Evolutionary conservation across 2,113 vertebrate species (phyloP).

Genomic region (Pollachius pollachius): DNA sequence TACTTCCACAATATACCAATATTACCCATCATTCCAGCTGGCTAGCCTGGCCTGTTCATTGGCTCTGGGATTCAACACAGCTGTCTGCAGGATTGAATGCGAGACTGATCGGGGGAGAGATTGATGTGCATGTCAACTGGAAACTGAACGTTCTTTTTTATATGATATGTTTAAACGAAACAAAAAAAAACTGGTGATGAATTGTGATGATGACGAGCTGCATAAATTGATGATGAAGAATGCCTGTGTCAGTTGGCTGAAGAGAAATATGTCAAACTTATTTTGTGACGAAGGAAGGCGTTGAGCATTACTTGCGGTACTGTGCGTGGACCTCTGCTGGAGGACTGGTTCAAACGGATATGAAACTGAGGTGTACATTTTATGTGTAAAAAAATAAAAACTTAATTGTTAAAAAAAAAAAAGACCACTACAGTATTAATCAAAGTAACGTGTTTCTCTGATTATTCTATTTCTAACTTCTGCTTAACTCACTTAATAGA

Average conservation of each 20-base stretch:
- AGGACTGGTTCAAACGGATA: constrained; percentile 11
- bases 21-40: constrained; percentile 5
- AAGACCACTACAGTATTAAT: background rate
- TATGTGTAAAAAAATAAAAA: constrained; percentile 32
- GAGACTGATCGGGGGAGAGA: constrained; percentile 29
- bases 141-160: constrained; percentile 21
- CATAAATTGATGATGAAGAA: constrained; percentile 29
- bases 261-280: constrained; percentile 36
- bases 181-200: constrained; percentile 15
- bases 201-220: constrained; percentile 29
- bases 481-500: background rate
- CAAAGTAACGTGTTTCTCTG: constrained; percentile 14
- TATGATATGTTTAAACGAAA: constrained; percentile 37
- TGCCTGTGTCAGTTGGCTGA: constrained; percentile 42
- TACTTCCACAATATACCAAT: background rate
- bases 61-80: constrained; percentile 29
- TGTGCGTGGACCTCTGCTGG: constrained; percentile 11
- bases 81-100: background rate
- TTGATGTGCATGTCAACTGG: constrained; percentile 55
- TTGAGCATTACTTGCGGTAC: constrained; percentile 1
- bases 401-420: constrained; percentile 9
- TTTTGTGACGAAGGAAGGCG: constrained; percentile 36
- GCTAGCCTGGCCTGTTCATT: constrained; percentile 16
- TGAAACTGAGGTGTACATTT: constrained; percentile 51
- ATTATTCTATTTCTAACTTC: constrained; percentile 17